These are phyloP conservation scores for Chromobotia macracanthus DNA, from an alignment of 2,797 vertebrate species.

Conservation along the genomic window DNA sequence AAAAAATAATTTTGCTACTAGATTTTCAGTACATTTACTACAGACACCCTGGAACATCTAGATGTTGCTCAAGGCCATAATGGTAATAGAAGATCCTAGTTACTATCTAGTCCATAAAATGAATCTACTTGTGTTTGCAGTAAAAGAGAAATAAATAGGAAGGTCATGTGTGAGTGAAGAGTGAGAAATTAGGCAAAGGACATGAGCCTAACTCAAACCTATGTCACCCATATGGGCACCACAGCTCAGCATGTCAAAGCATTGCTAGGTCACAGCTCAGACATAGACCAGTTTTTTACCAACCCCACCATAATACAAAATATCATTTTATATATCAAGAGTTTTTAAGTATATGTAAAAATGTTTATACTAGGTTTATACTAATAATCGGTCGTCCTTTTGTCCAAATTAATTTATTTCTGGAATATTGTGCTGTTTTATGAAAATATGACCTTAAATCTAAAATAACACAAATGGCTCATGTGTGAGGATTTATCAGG, in stretches of 20 bases:
- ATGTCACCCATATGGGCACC: not conserved
- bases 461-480: not conserved
- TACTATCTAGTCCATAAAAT: not conserved
- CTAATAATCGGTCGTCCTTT: too few species aligned
- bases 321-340: too few species aligned
- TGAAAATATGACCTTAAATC: not conserved
- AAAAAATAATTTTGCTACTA: too few species aligned
- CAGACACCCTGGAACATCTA: not conserved
- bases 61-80: not conserved
- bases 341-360: too few species aligned
- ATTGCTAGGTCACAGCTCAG: not conserved
- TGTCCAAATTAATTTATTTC: too few species aligned
- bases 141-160: not conserved
- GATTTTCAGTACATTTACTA: conserved; percentile 17
- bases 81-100: not conserved
- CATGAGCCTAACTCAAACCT: not conserved
- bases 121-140: not conserved
- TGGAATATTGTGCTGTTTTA: not conserved
- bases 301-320: too few species aligned
- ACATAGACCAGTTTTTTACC: not conserved
- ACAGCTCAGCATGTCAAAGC: not conserved
- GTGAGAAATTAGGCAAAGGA: not conserved
- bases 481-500: not conserved
- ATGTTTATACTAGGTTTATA: too few species aligned
- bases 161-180: too few species aligned